Percentiles rank a stretch among this genome's conserved stretches.
Evolutionary conservation across 2,797 vertebrate genomes (phyloP).

Genomic region (Coreius guichenoti): DNA sequence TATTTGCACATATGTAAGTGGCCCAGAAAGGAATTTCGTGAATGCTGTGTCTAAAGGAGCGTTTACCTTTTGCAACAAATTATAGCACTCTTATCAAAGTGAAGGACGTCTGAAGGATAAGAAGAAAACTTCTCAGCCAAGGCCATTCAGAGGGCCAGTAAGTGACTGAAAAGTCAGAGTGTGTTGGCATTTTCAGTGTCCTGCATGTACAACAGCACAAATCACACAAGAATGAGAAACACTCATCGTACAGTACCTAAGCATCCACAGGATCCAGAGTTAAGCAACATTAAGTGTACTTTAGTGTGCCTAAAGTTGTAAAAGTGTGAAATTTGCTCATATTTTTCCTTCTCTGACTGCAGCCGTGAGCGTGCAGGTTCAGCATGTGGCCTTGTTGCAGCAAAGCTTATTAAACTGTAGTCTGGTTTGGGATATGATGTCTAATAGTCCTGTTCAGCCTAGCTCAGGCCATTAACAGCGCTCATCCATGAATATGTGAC

Average conservation of each 20-base stretch:
- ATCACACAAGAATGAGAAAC: background rate
- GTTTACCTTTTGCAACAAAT: constrained; percentile 10
- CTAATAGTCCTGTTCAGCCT: background rate
- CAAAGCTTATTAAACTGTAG: background rate
- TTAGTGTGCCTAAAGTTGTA: background rate
- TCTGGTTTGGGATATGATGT: background rate
- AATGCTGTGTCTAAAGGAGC: background rate
- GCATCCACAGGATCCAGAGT: background rate
- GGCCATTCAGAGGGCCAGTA: background rate
- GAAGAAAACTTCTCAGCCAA: background rate
- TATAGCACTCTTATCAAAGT: background rate
- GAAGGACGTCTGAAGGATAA: background rate
- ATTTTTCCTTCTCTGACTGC: background rate
- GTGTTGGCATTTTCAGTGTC: background rate
- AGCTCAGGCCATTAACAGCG: background rate
- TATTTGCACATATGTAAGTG: background rate
- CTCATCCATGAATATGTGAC: constrained; percentile 18
- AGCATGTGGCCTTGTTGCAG: background rate
- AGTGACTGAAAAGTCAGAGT: background rate
- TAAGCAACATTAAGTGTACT: background rate
- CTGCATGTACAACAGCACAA: background rate
- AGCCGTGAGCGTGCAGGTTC: background rate
- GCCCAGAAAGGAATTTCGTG: background rate
- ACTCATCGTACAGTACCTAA: rapidly evolving
- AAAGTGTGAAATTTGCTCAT: background rate